These are phyloP conservation scores for Brachypalpus laphriformis DNA, from an alignment of 2,888 invertebrate genomes.

Conservation along the genomic window DNA sequence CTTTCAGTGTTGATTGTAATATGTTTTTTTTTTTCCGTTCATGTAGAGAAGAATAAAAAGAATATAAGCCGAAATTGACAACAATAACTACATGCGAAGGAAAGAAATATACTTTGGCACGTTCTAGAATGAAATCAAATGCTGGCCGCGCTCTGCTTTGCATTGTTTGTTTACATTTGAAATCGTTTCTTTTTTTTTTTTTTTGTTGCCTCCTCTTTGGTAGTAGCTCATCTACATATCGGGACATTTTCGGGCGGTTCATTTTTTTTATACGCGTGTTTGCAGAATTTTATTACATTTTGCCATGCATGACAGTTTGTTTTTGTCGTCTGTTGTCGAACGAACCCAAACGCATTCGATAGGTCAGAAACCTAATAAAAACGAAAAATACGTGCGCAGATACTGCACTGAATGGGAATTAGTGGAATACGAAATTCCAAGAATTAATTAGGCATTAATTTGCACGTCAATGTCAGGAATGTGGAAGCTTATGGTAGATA, in stretches of 20 bases:
- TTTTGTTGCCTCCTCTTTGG: not conserved
- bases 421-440: not conserved
- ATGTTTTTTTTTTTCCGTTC: not conserved
- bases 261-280: not conserved
- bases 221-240: not conserved
- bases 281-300: not conserved
- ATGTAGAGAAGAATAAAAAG: not conserved
- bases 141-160: not conserved
- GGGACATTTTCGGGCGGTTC: not conserved
- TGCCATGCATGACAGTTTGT: slow-evolving; percentile 10
- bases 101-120: slow-evolving; percentile 7
- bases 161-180: slow-evolving; percentile 30
- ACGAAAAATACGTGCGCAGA: not conserved
- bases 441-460: slow-evolving; percentile 28
- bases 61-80: not conserved
- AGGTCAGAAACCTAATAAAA: slow-evolving; percentile 28
- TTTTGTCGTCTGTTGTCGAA: not conserved
- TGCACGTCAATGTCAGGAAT: slow-evolving; percentile 14
- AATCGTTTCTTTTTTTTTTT: not conserved
- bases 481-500: not conserved
- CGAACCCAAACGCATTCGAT: not conserved
- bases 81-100: not conserved
- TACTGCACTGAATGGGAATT: slow-evolving; percentile 8
- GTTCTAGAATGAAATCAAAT: slow-evolving; percentile 20
- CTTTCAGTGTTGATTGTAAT: slow-evolving; percentile 13